phyloP scores from a whole-genome alignment of 2,113 vertebrate genomes.

The Ptychochromis oligacanthus region DNA sequence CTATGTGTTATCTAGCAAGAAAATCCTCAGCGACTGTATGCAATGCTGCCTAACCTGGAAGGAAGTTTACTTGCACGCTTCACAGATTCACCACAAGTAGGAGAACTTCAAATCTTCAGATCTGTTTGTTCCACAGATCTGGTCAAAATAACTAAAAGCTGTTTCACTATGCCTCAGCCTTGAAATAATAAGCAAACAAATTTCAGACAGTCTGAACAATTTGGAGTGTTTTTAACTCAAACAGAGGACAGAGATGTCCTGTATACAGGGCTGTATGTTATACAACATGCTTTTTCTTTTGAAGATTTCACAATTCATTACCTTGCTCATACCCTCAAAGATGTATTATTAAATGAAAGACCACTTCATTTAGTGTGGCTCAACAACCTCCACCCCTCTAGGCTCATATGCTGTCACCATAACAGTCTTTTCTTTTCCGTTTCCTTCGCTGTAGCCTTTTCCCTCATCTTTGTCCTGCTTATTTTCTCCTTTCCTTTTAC shows the following conservation, averaged over 20 bases:
- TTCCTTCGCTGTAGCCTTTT: neutral
- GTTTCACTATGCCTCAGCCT: neutral
- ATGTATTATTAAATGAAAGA: neutral
- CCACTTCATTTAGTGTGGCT: neutral
- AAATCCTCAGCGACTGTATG: conserved; percentile 82
- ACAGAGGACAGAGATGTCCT: neutral
- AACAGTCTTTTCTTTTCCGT: neutral
- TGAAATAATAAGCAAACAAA: neutral
- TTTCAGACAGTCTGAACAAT: neutral
- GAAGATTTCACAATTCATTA: neutral
- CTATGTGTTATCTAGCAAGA: conserved; percentile 82
- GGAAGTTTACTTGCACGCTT: conserved; percentile 75
- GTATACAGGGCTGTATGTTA: accelerated
- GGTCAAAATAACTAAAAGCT: no score
- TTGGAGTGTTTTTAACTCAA: neutral
- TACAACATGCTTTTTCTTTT: neutral
- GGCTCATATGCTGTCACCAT: neutral
- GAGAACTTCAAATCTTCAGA: no score
- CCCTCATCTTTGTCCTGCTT: neutral
- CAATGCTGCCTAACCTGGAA: conserved; percentile 86
- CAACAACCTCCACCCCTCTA: neutral
- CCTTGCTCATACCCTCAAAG: neutral
- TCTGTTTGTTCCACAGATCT: neutral
- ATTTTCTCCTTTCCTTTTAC: neutral
- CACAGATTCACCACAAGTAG: conserved; percentile 83